Evolutionary conservation across 2,797 vertebrate genomes (phyloP), one percentile per base, ranked within the genome.

Genomic region (Gymnopithys bicolor): DNA sequence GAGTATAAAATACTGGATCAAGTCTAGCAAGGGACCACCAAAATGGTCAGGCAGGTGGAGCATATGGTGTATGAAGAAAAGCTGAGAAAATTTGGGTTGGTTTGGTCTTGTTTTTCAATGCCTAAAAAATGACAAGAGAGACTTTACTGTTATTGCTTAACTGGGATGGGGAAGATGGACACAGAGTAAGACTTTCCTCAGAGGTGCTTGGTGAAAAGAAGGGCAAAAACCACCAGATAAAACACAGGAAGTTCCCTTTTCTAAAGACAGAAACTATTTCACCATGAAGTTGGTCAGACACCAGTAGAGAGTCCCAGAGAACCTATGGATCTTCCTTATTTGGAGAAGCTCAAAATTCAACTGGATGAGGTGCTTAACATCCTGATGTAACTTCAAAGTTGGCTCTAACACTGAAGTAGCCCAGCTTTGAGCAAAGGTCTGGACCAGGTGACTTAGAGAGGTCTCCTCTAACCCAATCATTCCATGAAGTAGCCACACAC

Each of bases 311-410:
- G 3, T n/a, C 10, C 4, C 45, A 60, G 30, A 85, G 32, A 46
- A 5, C 0, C 0, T 32, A 43, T 4, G 19, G 25, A 70, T 8
- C 4, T 12, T 71, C 16, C n/a, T 19, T 25, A 19, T 30, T 75
- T 22, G 11, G 58, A 51, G 22, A 51, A 59, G 55, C 59, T 70
- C 32, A 52, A 33, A 67, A 33, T 73, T 58, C 55, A 58, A 23
- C 13, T 39, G 24, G 37, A 52, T 55, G 13, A 83, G 10, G 9
- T 18, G 43, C 45, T 82, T 69, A 70, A 79, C 56, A 74, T 24
- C 19, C 45, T 91, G 14, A 9, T 37, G 81, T 55, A 62, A 33
- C 62, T 69, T 87, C 19, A 21, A 32, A 82, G 37, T 37, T 56
- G 22, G 16, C 24, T 79, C 22, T 24, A 84, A 71, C 0, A 0